A percentile compares a stretch with the other conserved stretches of the same genome.
Conservation (phyloP, 2,888 invertebrate genomes). For the Lacanobia oleracea region DNA sequence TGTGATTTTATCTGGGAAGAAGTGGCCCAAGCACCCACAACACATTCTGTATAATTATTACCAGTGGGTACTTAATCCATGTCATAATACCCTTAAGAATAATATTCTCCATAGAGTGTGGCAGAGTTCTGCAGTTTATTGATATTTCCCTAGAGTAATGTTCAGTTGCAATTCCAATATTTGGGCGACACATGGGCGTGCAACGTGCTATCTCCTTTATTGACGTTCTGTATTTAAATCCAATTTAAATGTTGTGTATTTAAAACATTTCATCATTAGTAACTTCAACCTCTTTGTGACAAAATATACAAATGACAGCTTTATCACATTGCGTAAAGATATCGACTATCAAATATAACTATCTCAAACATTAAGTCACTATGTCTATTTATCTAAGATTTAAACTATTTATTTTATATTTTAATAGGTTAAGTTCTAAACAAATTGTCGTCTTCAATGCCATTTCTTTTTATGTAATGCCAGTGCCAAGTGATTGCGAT, state of each 20-base stretch:
- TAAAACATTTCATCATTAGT: neutral
- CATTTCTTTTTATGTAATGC: conserved; percentile 49
- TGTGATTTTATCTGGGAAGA: too few relatives aligned
- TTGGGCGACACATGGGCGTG: too few relatives aligned
- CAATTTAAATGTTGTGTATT: neutral
- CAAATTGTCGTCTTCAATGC: conserved; percentile 17
- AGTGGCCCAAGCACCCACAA: too few relatives aligned
- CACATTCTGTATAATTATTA: too few relatives aligned
- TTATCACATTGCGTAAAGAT: conserved; percentile 23
- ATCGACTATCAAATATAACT: neutral
- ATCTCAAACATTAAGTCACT: conserved; percentile 11
- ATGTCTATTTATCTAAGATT: conserved; percentile 4
- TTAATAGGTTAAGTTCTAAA: conserved; percentile 34
- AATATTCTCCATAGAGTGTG: too few relatives aligned
- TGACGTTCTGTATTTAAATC: neutral
- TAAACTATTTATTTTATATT: conserved; percentile 7
- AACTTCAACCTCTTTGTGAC: conserved; percentile 9
- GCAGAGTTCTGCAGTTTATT: too few relatives aligned
- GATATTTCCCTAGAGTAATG: too few relatives aligned
- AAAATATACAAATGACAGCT: neutral
- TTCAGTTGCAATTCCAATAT: neutral
- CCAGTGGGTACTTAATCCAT: too few relatives aligned
- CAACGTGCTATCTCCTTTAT: neutral
- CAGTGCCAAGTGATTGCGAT: conserved; percentile 15
- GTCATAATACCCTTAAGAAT: too few relatives aligned